Percentiles rank a stretch among this genome's conserved stretches.
phyloP scores from a whole-genome alignment of 2,797 vertebrate species.

The Myioborus miniatus region DNA sequence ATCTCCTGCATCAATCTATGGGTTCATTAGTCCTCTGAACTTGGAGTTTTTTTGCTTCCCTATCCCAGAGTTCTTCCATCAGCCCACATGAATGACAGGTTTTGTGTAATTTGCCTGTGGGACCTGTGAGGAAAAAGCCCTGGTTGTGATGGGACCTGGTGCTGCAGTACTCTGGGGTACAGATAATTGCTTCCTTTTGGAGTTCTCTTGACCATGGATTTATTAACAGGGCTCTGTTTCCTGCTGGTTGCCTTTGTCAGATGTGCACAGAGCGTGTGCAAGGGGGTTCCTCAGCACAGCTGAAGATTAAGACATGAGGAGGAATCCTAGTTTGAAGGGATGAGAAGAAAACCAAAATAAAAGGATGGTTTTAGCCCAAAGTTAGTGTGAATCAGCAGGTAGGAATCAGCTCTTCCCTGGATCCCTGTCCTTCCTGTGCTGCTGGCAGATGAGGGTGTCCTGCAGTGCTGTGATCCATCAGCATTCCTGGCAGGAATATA shows the following conservation, averaged over 20 bases:
- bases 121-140: background rate
- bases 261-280: fast-evolving
- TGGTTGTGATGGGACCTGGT: background rate
- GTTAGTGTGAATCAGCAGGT: background rate
- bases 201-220: no score
- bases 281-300: background rate
- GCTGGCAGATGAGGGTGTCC: background rate
- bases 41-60: background rate
- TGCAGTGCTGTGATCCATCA: background rate
- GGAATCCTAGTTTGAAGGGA: background rate
- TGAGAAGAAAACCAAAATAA: background rate
- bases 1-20: background rate
- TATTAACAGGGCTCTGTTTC: background rate
- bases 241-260: background rate
- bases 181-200: background rate
- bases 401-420: background rate
- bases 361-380: background rate
- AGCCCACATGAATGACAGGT: fast-evolving
- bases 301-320: background rate
- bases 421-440: background rate
- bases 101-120: background rate
- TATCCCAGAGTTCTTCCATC: background rate
- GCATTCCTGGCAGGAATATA: background rate
- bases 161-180: background rate
- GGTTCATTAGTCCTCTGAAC: fast-evolving